Evolutionary conservation across 2,113 vertebrate genomes (phyloP).

Genomic region (Psittacara wagleri): DNA sequence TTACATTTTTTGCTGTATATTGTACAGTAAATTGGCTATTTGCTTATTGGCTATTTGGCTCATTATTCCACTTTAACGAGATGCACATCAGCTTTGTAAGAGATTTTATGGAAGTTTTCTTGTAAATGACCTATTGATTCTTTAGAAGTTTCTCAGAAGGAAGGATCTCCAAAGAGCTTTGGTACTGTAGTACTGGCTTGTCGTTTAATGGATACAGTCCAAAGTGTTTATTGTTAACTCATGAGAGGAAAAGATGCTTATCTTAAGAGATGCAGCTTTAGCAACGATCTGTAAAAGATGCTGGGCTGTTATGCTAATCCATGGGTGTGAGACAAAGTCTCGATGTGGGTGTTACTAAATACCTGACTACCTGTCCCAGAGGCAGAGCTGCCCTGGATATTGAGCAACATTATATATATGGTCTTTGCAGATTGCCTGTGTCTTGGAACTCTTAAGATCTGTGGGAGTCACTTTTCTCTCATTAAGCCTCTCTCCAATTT

Average conservation of each 20-base stretch:
- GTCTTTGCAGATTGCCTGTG: background rate
- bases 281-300: background rate
- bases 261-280: constrained; percentile 18
- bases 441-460: background rate
- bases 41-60: background rate
- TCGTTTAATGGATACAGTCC: background rate
- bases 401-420: background rate
- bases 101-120: background rate
- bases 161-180: background rate
- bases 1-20: background rate
- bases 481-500: background rate
- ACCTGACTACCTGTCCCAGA: background rate
- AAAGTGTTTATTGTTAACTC: background rate
- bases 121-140: background rate
- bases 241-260: background rate
- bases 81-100: background rate
- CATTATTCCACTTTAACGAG: background rate
- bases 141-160: background rate
- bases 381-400: background rate
- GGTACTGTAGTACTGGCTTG: background rate
- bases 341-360: constrained; percentile 30
- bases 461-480: background rate
- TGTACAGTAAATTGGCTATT: background rate
- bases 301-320: background rate
- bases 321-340: constrained; percentile 16